A percentile compares a stretch with the other conserved stretches of the same genome.
Conservation (phyloP, 2,888 invertebrate species). For the Cryptophagus acutangulus region DNA sequence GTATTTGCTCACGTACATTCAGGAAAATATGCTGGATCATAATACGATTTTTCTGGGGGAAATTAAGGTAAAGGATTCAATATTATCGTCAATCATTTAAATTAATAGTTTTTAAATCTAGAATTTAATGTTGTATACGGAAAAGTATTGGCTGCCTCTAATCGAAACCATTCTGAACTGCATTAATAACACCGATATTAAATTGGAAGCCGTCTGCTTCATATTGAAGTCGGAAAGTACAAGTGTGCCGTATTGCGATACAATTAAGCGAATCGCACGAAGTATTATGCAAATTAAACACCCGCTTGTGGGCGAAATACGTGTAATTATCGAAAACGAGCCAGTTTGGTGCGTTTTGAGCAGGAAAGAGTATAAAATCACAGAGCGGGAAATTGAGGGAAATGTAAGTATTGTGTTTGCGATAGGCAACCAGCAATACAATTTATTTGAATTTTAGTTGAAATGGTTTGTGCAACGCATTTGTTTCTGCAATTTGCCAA, state of each 20-base stretch:
- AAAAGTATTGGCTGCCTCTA: constrained; percentile 32
- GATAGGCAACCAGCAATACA: no score
- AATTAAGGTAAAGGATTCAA: constrained; percentile 42
- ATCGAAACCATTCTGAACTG: constrained; percentile 32
- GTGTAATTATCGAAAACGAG: constrained; percentile 42
- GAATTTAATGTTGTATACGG: constrained; percentile 11
- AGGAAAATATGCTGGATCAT: constrained; percentile 44
- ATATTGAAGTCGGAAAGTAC: constrained; percentile 30
- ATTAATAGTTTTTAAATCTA: constrained; percentile 9
- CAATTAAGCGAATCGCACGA: constrained; percentile 32
- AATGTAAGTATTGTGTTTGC: neutral
- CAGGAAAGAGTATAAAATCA: constrained; percentile 46
- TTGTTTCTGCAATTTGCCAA: constrained; percentile 40
- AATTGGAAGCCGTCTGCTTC: constrained; percentile 30
- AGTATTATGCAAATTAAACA: constrained; percentile 34
- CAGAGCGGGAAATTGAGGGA: constrained; percentile 21
- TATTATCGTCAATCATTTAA: constrained; percentile 14
- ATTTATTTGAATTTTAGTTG: constrained; percentile 26
- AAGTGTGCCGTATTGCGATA: constrained; percentile 38
- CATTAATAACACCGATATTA: constrained; percentile 31
- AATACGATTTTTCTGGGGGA: constrained; percentile 46
- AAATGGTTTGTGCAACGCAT: constrained; percentile 37
- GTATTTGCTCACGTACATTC: constrained; percentile 45
- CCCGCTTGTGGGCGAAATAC: constrained; percentile 41
- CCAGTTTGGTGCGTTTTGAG: constrained; percentile 47